Conservation (phyloP, 2,113 vertebrate species). For the Neofelis nebulosa region DNA sequence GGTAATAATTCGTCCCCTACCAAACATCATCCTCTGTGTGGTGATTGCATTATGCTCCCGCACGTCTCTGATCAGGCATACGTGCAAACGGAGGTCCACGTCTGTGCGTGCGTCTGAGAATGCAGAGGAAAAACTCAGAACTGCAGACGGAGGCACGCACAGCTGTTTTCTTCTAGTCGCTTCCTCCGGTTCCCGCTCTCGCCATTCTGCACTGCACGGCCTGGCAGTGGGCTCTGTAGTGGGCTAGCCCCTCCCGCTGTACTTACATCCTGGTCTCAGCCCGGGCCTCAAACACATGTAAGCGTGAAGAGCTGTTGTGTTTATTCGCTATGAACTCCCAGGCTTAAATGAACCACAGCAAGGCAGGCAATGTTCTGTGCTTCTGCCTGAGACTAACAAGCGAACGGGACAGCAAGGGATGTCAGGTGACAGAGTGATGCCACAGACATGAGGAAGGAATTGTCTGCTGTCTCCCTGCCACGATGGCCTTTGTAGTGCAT, state of each 20-base stretch:
- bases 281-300: neutral
- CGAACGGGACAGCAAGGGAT: neutral
- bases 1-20: constrained; percentile 23
- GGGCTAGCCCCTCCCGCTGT: neutral
- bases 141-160: neutral
- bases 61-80: constrained; percentile 13
- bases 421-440: neutral
- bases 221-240: neutral
- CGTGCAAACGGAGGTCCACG: neutral
- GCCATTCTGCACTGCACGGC: neutral
- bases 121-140: neutral
- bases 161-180: neutral
- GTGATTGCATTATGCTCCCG: neutral
- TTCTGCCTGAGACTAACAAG: neutral
- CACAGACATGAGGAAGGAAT: neutral
- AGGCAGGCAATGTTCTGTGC: neutral
- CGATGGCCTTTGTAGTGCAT: rapidly evolving
- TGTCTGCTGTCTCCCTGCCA: neutral
- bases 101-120: neutral
- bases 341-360: neutral
- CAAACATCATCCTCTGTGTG: neutral
- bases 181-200: neutral
- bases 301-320: constrained; percentile 10
- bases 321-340: constrained; percentile 11
- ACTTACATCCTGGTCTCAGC: neutral